These are phyloP conservation scores for Scaptomyza reducta DNA, from an alignment of 2,888 invertebrate genomes.

Conservation along the genomic window DNA sequence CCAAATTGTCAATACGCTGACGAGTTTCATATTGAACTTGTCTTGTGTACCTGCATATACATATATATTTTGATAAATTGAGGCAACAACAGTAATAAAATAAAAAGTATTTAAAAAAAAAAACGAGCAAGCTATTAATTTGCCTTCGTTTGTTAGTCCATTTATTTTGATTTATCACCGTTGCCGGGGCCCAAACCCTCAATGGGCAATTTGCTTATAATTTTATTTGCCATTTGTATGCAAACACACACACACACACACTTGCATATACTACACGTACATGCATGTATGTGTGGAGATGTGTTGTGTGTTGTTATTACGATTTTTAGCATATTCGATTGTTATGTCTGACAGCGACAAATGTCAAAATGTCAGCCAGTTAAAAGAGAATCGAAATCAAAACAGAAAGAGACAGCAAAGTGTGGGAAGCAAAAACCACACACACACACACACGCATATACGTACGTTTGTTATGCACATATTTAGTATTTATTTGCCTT, in stretches of 20 bases:
- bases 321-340: conserved; percentile 67
- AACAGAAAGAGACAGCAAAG: conserved; percentile 3
- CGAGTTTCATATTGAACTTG: not conserved
- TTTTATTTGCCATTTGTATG: conserved; percentile 54
- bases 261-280: not conserved
- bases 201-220: conserved; percentile 55
- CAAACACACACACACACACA: conserved; percentile 5
- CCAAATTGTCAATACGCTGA: conserved; percentile 2
- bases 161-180: conserved; percentile 64
- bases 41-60: not conserved
- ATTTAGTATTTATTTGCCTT: conserved; percentile 31
- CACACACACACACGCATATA: not conserved
- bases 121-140: conserved; percentile 27
- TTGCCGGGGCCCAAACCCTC: conserved; percentile 36
- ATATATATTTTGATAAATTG: conserved; percentile 5
- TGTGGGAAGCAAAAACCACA: too few species aligned
- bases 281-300: not conserved
- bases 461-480: conserved; percentile 22
- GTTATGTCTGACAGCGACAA: conserved; percentile 73
- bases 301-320: conserved; percentile 48
- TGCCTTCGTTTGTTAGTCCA: conserved; percentile 43
- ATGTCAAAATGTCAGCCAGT: conserved; percentile 70
- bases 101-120: not conserved
- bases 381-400: conserved; percentile 33
- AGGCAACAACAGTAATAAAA: not conserved